A percentile compares a stretch with the other conserved stretches of the same genome.
Evolutionary conservation across 35 echinoderm and acorn worm species (phyloP).

Genomic region (Anneissia japonica): DNA sequence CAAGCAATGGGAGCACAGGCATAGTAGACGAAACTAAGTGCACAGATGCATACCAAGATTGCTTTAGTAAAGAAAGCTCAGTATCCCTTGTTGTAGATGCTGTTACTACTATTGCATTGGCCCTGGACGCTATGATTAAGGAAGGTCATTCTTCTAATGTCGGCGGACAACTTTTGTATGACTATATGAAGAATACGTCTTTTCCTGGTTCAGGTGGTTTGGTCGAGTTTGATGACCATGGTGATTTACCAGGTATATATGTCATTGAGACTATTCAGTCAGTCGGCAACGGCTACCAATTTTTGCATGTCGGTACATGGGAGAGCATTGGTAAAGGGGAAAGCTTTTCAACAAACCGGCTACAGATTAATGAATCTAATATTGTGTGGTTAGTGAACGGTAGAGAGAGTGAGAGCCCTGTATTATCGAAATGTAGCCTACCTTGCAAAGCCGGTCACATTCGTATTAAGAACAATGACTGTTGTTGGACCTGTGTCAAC

Average conservation of each 20-base stretch:
- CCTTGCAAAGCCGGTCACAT: constrained; percentile 31
- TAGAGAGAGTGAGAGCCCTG: not conserved
- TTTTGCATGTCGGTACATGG: constrained; percentile 21
- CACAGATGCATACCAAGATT: not conserved
- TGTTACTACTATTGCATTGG: constrained; percentile 25
- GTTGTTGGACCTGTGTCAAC: constrained; percentile 47
- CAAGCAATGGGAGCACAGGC: not conserved
- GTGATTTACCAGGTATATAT: constrained; percentile 34
- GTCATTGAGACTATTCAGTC: constrained; percentile 44
- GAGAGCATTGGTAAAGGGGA: too few relatives aligned
- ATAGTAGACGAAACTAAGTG: not conserved
- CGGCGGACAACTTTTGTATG: not conserved
- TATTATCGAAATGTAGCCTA: constrained; percentile 39
- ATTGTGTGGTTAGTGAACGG: constrained; percentile 33
- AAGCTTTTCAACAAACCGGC: not conserved
- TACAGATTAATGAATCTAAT: not conserved
- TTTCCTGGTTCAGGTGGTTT: not conserved
- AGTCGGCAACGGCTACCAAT: not conserved
- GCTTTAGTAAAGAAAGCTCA: constrained; percentile 34
- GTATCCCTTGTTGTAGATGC: constrained; percentile 45
- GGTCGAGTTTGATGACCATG: constrained; percentile 29
- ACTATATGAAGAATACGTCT: constrained; percentile 3
- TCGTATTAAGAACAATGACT: constrained; percentile 25
- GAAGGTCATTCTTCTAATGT: not conserved
- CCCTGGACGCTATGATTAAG: constrained; percentile 26